Conservation (phyloP, 2,888 invertebrate species). For the Ariolimax columbianus region DNA sequence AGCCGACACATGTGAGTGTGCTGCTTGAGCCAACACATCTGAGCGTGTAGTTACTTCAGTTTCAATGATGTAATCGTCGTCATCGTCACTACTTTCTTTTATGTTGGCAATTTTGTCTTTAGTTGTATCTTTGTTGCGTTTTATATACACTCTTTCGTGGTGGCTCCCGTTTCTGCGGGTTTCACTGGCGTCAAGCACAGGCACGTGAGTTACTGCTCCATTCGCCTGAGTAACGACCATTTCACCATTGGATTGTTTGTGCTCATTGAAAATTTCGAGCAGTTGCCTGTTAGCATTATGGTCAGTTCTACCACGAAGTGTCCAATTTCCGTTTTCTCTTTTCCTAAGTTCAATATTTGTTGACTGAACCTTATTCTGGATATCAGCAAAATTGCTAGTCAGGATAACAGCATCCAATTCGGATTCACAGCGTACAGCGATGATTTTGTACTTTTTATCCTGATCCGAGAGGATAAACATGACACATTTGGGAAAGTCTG, state of each 20-base stretch:
- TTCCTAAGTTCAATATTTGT: conserved; percentile 57
- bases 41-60: conserved; percentile 32
- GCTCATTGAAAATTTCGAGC: conserved; percentile 49
- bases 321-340: conserved; percentile 69
- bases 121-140: not conserved
- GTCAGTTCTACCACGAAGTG: conserved; percentile 57
- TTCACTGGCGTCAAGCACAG: conserved; percentile 17
- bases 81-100: not conserved
- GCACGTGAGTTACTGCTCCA: not conserved
- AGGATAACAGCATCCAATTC: conserved; percentile 61
- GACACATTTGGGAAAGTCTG: conserved; percentile 60
- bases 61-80: conserved; percentile 42
- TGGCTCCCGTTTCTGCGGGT: not conserved
- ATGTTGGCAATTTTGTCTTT: not conserved
- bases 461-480: conserved; percentile 62
- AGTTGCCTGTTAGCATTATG: conserved; percentile 52
- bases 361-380: conserved; percentile 12
- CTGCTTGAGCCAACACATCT: not conserved
- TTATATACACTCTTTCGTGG: not conserved
- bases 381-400: conserved; percentile 53
- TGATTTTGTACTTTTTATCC: conserved; percentile 58
- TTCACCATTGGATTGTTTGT: conserved; percentile 10
- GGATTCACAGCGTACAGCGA: conserved; percentile 61
- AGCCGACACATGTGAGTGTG: conserved; percentile 4
- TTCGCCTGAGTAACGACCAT: not conserved